phyloP scores from a whole-genome alignment of 2,888 invertebrate genomes.

The Baronia brevicornis region DNA sequence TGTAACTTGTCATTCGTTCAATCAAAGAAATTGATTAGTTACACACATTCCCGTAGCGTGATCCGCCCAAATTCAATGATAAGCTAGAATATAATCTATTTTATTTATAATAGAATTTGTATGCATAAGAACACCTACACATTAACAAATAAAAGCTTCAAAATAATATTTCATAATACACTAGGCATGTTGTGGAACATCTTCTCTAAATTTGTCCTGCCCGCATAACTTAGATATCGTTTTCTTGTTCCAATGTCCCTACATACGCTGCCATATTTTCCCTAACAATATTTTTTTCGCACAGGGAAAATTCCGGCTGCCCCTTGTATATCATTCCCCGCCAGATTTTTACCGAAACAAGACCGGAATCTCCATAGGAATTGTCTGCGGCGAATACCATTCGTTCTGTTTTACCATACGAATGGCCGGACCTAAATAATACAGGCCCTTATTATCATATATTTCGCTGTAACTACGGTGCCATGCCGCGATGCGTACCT shows the following conservation, averaged over 20 bases:
- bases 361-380: constrained; percentile 72
- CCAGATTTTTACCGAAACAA: constrained; percentile 69
- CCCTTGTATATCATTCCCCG: constrained; percentile 60
- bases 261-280: constrained; percentile 20
- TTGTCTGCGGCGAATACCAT: constrained; percentile 66
- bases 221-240: too few species aligned
- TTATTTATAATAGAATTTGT: too few species aligned
- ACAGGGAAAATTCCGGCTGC: constrained; percentile 39
- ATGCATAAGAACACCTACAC: too few species aligned
- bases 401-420: constrained; percentile 69
- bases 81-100: too few species aligned
- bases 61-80: too few species aligned
- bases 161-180: too few species aligned
- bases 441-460: constrained; percentile 59
- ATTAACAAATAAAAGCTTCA: too few species aligned
- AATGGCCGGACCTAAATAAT: constrained; percentile 71
- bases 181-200: too few species aligned
- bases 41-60: background rate
- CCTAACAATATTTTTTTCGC: constrained; percentile 38
- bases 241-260: background rate
- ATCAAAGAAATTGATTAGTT: background rate
- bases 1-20: background rate
- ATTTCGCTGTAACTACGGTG: constrained; percentile 44
- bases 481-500: constrained; percentile 47
- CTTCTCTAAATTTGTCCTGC: too few species aligned